Conservation (phyloP, 2,113 vertebrate species). For the Urocolius indicus region DNA sequence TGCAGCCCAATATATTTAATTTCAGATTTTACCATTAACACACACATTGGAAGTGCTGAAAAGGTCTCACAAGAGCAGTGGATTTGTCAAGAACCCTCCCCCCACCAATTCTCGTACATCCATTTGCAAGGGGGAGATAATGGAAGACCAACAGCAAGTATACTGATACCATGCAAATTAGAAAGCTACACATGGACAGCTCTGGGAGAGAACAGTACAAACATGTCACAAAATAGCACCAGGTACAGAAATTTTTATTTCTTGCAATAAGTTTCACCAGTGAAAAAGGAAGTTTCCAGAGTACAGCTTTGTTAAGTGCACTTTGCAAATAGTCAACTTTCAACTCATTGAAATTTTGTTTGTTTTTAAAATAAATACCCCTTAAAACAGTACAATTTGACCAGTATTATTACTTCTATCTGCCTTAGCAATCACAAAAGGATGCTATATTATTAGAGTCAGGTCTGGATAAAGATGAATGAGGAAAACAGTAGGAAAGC, state of each 20-base stretch:
- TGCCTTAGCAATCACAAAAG: background rate
- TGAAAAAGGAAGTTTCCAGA: background rate
- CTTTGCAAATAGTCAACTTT: background rate
- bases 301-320: background rate
- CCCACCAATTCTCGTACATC: background rate
- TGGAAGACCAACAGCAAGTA: background rate
- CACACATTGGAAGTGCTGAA: background rate
- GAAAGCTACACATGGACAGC: background rate
- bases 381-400: background rate
- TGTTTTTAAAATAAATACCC: background rate
- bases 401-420: background rate
- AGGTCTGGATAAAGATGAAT: accelerated
- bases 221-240: background rate
- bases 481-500: background rate
- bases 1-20: background rate
- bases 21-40: background rate
- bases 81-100: background rate
- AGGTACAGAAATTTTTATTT: background rate
- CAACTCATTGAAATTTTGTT: background rate
- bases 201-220: background rate
- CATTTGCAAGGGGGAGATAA: background rate
- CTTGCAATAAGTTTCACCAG: background rate
- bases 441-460: background rate
- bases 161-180: background rate
- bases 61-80: background rate